phyloP scores from a whole-genome alignment of 2,113 vertebrate species.

The human (Homo sapiens) region GRCh38 chr6:39219001-39219500 shows the following conservation, averaged over 20 bases:
- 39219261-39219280: background rate
- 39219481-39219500: background rate
- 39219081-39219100: background rate
- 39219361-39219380: fast-evolving
- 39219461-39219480: background rate
- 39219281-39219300: background rate
- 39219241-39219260: background rate
- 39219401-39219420: background rate
- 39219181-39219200: background rate
- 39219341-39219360: background rate
- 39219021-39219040: background rate
- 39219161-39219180: background rate
- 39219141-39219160: background rate
- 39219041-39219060: background rate
- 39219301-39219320: background rate
- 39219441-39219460: background rate
- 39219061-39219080: constrained; percentile 41
- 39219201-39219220: background rate
- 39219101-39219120: background rate
- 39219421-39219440: background rate
- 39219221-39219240: background rate
- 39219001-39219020: background rate
- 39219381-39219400: background rate
- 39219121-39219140: fast-evolving
- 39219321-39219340: background rate